A percentile compares a stretch with the other conserved stretches of the same genome.
Evolutionary conservation across 2,113 vertebrate genomes (phyloP).

Genomic region (Globicephala melas): DNA sequence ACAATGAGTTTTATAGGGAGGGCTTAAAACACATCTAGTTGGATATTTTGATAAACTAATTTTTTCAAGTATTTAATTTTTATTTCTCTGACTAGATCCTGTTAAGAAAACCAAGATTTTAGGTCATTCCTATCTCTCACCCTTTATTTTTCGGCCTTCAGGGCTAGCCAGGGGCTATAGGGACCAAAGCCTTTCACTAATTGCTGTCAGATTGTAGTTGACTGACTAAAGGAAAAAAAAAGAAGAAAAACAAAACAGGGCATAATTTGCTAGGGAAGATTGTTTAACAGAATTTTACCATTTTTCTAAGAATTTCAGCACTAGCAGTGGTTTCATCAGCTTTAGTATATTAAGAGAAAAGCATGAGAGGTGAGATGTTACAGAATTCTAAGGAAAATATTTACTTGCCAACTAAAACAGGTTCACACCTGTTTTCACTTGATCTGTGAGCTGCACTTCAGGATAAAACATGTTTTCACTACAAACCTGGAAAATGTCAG

Average conservation of each 20-base stretch:
- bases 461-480: slow-evolving; percentile 25
- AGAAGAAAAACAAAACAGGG: neutral
- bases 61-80: neutral
- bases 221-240: neutral
- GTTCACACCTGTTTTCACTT: slow-evolving; percentile 40
- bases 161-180: neutral
- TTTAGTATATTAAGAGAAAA: neutral
- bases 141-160: neutral
- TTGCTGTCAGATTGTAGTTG: neutral
- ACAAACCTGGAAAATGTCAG: slow-evolving; percentile 42
- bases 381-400: slow-evolving; percentile 36
- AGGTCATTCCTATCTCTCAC: neutral
- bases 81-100: neutral
- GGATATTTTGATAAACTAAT: neutral
- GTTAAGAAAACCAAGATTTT: neutral
- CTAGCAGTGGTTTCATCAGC: neutral
- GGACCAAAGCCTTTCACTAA: neutral
- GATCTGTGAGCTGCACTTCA: slow-evolving; percentile 2
- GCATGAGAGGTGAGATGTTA: neutral
- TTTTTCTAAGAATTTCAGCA: neutral
- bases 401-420: slow-evolving; percentile 26
- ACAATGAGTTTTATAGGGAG: neutral
- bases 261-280: neutral
- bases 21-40: neutral
- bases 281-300: neutral